These are phyloP conservation scores for Ophraella communa DNA, from an alignment of 2,888 invertebrate genomes.

Conservation along the genomic window DNA sequence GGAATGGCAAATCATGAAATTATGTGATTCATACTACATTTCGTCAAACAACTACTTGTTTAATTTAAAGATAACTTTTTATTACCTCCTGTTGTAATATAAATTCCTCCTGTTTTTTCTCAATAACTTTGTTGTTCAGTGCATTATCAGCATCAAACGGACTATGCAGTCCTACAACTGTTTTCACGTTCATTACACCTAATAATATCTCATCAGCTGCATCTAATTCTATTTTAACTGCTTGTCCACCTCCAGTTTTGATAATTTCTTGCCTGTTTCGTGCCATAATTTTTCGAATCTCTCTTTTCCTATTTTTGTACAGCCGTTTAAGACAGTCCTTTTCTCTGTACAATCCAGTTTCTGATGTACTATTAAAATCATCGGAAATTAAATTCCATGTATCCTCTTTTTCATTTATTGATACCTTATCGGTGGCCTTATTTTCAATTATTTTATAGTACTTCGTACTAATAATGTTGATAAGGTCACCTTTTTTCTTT, in stretches of 20 bases:
- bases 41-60: not conserved
- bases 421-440: slow-evolving; percentile 6
- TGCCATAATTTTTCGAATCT: not conserved
- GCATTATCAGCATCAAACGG: slow-evolving; percentile 2
- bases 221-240: not conserved
- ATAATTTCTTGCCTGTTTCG: not conserved
- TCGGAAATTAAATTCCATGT: not conserved
- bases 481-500: slow-evolving; percentile 2
- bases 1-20: not conserved
- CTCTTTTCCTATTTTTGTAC: not conserved
- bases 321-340: not conserved
- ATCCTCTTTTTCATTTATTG: slow-evolving; percentile 18
- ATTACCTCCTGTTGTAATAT: not conserved
- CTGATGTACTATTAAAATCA: not conserved
- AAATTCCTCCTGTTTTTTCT: not conserved
- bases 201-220: not conserved
- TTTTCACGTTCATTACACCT: not conserved
- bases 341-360: not conserved
- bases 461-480: not conserved
- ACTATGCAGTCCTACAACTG: not conserved
- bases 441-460: slow-evolving; percentile 4
- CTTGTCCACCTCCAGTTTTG: not conserved
- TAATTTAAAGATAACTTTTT: not conserved
- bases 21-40: not conserved
- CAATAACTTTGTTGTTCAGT: not conserved